Conservation (phyloP, 1,140 invertebrate species). For the Atta cephalotes region DNA sequence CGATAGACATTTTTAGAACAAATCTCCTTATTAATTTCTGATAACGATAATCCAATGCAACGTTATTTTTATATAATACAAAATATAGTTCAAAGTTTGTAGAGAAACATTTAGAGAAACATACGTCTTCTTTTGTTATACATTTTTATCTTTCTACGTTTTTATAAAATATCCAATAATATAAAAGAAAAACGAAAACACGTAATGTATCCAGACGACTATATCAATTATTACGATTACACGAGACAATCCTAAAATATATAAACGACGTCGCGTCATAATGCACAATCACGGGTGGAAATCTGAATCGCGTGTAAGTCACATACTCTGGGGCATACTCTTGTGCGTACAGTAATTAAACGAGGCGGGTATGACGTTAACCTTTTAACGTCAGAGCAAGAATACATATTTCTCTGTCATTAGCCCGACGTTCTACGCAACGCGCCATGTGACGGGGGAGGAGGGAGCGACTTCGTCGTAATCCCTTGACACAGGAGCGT, state of each 20-base stretch:
- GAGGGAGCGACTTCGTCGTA: constrained; percentile 35
- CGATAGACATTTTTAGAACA: not conserved
- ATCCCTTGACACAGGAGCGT: constrained; percentile 4
- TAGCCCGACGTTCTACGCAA: constrained; percentile 26
- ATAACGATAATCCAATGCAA: not conserved
- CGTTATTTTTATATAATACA: not conserved
- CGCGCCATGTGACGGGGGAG: no score
- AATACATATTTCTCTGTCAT: constrained; percentile 56
- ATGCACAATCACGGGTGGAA: constrained; percentile 36
- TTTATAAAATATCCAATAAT: not conserved
- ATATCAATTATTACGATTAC: constrained; percentile 12
- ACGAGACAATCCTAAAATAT: not conserved
- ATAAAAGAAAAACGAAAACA: not conserved
- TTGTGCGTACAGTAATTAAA: constrained; percentile 51
- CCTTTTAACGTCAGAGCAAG: constrained; percentile 34
- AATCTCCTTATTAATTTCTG: not conserved
- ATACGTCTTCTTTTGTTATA: not conserved
- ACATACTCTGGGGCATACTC: not conserved
- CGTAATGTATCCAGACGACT: not conserved
- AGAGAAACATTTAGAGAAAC: not conserved
- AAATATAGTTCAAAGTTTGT: not conserved
- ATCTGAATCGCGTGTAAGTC: constrained; percentile 40
- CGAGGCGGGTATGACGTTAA: constrained; percentile 22
- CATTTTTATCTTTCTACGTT: not conserved
- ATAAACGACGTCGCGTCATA: not conserved